Percentiles rank a stretch among this genome's conserved stretches.
phyloP scores from a whole-genome alignment of 2,113 vertebrate genomes.

The Hyla sarda region DNA sequence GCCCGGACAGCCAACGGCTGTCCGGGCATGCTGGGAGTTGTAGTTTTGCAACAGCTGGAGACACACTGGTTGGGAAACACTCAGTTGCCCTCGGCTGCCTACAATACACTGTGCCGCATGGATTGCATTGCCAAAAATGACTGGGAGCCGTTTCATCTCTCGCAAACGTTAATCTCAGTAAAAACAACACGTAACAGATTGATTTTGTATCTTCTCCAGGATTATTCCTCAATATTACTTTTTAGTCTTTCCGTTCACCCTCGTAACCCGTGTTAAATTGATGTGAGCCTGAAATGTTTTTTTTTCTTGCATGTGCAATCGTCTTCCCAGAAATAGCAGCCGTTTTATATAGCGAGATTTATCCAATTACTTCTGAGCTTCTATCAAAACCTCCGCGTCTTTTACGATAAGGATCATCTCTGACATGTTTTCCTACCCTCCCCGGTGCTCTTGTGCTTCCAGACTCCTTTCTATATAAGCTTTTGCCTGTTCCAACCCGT shows the following conservation, averaged over 20 bases:
- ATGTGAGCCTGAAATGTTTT: slow-evolving; percentile 7
- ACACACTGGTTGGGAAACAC: too few species aligned
- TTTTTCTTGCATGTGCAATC: slow-evolving; percentile 37
- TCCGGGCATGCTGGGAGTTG: too few species aligned
- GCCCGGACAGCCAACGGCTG: too few species aligned
- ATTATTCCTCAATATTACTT: slow-evolving; percentile 50
- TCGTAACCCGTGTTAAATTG: slow-evolving; percentile 53
- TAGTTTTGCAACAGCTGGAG: too few species aligned
- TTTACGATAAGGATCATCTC: slow-evolving; percentile 34
- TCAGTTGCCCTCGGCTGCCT: not conserved
- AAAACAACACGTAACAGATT: slow-evolving; percentile 34
- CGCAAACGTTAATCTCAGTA: slow-evolving; percentile 6
- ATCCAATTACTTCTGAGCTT: slow-evolving; percentile 45
- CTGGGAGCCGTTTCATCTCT: slow-evolving; percentile 3
- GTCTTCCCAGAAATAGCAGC: slow-evolving; percentile 2
- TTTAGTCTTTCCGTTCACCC: slow-evolving; percentile 40
- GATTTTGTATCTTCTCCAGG: slow-evolving; percentile 36
- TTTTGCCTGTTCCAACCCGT: slow-evolving; percentile 33
- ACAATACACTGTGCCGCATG: not conserved
- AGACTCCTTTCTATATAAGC: slow-evolving; percentile 31
- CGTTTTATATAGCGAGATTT: slow-evolving; percentile 24
- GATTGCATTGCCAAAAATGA: not conserved
- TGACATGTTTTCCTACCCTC: slow-evolving; percentile 40
- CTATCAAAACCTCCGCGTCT: slow-evolving; percentile 24
- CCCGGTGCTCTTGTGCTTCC: not conserved